Conservation (phyloP, 2,113 vertebrate genomes). For the Catharus fuscescens region DNA sequence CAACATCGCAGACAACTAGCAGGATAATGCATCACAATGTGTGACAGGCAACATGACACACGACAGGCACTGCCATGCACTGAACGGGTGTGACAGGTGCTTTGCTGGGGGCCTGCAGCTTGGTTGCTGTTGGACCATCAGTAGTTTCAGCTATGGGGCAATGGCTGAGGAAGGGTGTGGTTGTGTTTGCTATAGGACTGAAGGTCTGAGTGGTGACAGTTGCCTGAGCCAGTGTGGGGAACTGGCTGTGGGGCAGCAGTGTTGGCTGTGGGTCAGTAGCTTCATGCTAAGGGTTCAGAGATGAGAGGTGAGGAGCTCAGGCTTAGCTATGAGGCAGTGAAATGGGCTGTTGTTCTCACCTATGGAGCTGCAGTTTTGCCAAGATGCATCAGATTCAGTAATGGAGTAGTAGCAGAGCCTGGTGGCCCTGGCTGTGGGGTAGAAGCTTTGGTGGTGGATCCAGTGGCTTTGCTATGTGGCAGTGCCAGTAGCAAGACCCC, state of each 20-base stretch:
- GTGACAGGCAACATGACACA: too few species aligned
- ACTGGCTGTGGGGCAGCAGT: not conserved
- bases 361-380: not conserved
- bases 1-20: not conserved
- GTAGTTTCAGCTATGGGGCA: not conserved
- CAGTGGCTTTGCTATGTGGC: not conserved
- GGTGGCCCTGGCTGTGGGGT: not conserved
- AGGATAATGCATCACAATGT: not conserved
- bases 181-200: not conserved
- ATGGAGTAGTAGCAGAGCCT: not conserved
- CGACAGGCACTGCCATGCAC: rapidly evolving
- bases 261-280: not conserved
- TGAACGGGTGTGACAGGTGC: rapidly evolving
- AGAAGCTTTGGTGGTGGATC: not conserved
- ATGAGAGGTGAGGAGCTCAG: not conserved
- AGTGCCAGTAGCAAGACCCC: not conserved
- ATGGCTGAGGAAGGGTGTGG: not conserved
- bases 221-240: not conserved
- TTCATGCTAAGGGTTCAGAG: not conserved
- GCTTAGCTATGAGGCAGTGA: not conserved
- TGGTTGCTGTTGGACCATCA: not conserved
- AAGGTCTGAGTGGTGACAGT: not conserved
- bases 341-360: not conserved
- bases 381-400: not conserved
- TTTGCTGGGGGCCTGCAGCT: rapidly evolving